Percentiles rank a stretch among this genome's conserved stretches.
Conservation (phyloP, 2,888 invertebrate genomes). For the Thysanoteuthis rhombus region DNA sequence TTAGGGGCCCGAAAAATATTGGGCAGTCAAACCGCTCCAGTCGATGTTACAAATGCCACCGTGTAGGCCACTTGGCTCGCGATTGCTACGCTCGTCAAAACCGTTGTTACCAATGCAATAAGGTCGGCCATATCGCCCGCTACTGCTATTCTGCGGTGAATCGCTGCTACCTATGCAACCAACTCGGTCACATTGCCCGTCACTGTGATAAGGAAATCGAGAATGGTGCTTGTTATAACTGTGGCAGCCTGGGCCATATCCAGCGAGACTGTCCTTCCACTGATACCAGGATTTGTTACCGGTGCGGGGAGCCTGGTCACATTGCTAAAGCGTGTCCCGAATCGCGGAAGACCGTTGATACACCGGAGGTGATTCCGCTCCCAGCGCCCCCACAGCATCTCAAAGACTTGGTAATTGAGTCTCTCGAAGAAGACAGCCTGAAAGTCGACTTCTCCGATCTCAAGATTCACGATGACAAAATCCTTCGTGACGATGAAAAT, state of each 20-base stretch:
- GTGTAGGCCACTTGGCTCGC: not conserved
- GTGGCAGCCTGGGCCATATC: not conserved
- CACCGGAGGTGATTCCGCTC: not conserved
- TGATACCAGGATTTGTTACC: not conserved
- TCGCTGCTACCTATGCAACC: not conserved
- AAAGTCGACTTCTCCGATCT: not conserved
- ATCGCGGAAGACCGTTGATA: not conserved
- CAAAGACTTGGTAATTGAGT: not conserved
- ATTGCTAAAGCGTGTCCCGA: no score
- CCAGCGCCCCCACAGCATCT: not conserved
- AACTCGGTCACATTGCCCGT: not conserved
- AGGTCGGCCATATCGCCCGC: not conserved
- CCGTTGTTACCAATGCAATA: not conserved
- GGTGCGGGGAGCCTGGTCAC: not conserved
- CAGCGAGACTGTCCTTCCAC: not conserved
- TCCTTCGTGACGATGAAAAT: not conserved
- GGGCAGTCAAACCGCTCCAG: no score
- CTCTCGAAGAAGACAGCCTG: not conserved
- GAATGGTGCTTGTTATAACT: not conserved
- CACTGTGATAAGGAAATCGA: not conserved
- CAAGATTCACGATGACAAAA: not conserved
- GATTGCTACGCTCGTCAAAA: not conserved
- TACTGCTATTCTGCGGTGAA: not conserved
- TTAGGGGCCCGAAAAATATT: no score
- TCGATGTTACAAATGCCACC: not conserved